Base-by-base conservation (phyloP, 2,888 invertebrate genomes). In the Chrysomela aeneicollis region DNA sequence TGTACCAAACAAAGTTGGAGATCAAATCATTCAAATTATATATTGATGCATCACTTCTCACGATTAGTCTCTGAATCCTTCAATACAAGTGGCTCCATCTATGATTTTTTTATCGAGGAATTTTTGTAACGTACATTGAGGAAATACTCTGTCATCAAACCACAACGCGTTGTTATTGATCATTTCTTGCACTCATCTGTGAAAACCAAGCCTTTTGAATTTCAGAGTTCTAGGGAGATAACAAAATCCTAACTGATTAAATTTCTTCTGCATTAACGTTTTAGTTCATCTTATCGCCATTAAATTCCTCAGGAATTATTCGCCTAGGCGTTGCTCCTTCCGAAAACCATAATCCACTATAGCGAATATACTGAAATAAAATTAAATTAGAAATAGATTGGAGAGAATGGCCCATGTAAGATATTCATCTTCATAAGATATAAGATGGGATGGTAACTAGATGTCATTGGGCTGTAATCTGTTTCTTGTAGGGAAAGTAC, bases 301-400 rank as follows among this genome's bases (percentile, higher is more conserved):
- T 57, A 60, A 65, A 68, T 66, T 64, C 65, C 64, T 59, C 42
- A 51, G 22, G 62, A 62, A 68, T 71, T 70, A 66, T 35, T 10
- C 35, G 1, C 2, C 10, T 35, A 10, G 35, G 12, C 5, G 12
- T 10, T 35, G 2, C 9, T 12, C 2, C 2, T 35, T 35, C 35
- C 35, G 35, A 35, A 12, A 35, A 35, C 10, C 1, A 6, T 35
- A 35, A 35, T 35, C 35, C 35, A 10, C n/a, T n/a, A n/a, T n/a
- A n/a, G n/a, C 26, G 26, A 5, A 26, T 26, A 5, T 6, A 26
- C 26, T 5, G 26, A 26, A 5, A 26, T 26, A 26, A 6, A n/a
- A n/a, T n/a, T n/a, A n/a, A n/a, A n/a, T n/a, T n/a, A n/a, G n/a
- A n/a, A n/a, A n/a, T n/a, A n/a, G n/a, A n/a, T n/a, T n/a, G n/a